Conservation (phyloP, 2,888 invertebrate genomes). For the Ceramica pisi region DNA sequence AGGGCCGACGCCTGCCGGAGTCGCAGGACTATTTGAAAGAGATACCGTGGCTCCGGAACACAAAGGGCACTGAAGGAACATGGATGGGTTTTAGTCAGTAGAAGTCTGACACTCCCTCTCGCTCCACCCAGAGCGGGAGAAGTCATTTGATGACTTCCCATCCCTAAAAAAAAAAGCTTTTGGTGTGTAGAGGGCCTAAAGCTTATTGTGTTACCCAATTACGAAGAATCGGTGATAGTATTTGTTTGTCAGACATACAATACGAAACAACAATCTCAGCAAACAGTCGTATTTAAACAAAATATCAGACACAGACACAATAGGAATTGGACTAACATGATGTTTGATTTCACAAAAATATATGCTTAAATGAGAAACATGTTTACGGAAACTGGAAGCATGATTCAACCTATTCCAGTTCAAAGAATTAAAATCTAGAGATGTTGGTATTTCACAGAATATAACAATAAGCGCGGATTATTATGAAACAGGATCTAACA, state of each 20-base stretch:
- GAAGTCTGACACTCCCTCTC: too few species aligned
- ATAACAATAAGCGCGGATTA: not conserved
- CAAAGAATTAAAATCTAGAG: slow-evolving; percentile 14
- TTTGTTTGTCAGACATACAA: not conserved
- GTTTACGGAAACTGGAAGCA: slow-evolving; percentile 37
- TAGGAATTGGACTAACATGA: slow-evolving; percentile 7
- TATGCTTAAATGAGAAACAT: slow-evolving; percentile 6
- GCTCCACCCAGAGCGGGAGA: too few species aligned
- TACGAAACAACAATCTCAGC: not conserved
- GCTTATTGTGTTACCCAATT: too few species aligned
- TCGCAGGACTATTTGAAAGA: too few species aligned
- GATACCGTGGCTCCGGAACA: too few species aligned
- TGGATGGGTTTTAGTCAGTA: too few species aligned
- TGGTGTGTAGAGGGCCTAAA: too few species aligned
- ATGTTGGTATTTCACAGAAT: slow-evolving; percentile 5
- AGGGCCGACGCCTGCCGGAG: too few species aligned
- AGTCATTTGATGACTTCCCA: too few species aligned
- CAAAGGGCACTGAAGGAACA: too few species aligned
- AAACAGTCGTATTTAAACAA: slow-evolving; percentile 2
- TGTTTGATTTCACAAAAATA: slow-evolving; percentile 18
- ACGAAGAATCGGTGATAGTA: too few species aligned
- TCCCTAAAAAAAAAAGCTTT: too few species aligned
- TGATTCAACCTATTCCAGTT: slow-evolving; percentile 22
- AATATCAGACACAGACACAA: not conserved
- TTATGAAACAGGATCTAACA: slow-evolving; percentile 22